These are phyloP conservation scores for Megamerina dolium DNA, from an alignment of 2,888 invertebrate genomes.

Conservation along the genomic window DNA sequence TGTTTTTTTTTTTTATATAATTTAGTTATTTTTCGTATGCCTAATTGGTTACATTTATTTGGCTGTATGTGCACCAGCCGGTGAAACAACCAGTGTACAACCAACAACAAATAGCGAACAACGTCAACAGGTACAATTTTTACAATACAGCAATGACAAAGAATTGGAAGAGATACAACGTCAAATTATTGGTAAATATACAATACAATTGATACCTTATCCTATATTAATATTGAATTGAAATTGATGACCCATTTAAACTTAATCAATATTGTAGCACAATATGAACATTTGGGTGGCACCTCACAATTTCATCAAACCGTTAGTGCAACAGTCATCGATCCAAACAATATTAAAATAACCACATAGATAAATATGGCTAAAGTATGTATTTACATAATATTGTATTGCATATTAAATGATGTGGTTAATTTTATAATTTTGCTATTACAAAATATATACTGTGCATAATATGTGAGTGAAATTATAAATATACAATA, in stretches of 20 bases:
- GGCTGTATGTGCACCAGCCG: constrained; percentile 18
- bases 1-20: too few relatives aligned
- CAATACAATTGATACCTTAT: neutral
- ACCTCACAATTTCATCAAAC: constrained; percentile 30
- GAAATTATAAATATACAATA: too few relatives aligned
- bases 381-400: too few relatives aligned
- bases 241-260: neutral
- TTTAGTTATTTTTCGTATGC: constrained; percentile 12
- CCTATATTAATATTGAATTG: neutral
- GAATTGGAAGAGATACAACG: constrained; percentile 32
- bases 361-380: constrained; percentile 21
- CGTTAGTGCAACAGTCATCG: constrained; percentile 23
- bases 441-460: too few relatives aligned
- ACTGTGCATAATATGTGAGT: too few relatives aligned
- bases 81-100: too few relatives aligned
- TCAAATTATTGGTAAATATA: constrained; percentile 28
- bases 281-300: constrained; percentile 37
- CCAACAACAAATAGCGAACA: constrained; percentile 17
- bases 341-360: constrained; percentile 27
- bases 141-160: constrained; percentile 31
- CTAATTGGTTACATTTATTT: constrained; percentile 17
- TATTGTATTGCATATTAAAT: too few relatives aligned
- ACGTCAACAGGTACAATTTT: constrained; percentile 26
- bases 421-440: too few relatives aligned
- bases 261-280: constrained; percentile 24